These are phyloP conservation scores for Drosophila mayaguana DNA, from an alignment of 2,888 invertebrate species.

Conservation along the genomic window DNA sequence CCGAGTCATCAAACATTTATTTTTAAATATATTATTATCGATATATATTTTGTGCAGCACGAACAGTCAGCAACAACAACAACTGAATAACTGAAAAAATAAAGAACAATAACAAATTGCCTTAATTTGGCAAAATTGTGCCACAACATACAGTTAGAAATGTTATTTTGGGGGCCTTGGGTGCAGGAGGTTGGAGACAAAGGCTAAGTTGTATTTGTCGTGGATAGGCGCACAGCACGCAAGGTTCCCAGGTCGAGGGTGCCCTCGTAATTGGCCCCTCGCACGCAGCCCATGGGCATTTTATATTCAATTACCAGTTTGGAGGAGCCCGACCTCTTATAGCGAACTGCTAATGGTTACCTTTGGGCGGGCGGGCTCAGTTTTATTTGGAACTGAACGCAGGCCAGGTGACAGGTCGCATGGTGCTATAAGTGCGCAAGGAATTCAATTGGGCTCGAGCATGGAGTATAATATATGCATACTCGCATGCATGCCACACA, in stretches of 20 bases:
- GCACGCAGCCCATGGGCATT: slow-evolving; percentile 63
- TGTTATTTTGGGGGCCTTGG: background rate
- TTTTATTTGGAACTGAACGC: slow-evolving; percentile 41
- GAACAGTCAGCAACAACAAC: slow-evolving; percentile 18
- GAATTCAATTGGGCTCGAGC: slow-evolving; percentile 29
- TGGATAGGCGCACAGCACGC: slow-evolving; percentile 66
- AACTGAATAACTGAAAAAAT: slow-evolving; percentile 18
- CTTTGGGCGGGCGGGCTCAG: slow-evolving; percentile 54
- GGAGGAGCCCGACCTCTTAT: slow-evolving; percentile 20
- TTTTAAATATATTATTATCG: slow-evolving; percentile 31
- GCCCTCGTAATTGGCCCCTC: slow-evolving; percentile 60
- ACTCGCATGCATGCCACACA: background rate
- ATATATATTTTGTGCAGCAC: slow-evolving; percentile 38
- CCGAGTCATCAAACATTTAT: slow-evolving; percentile 21
- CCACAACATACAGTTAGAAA: slow-evolving; percentile 24
- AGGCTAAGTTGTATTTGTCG: background rate
- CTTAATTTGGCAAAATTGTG: slow-evolving; percentile 64
- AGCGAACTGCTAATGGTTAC: slow-evolving; percentile 67
- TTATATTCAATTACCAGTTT: slow-evolving; percentile 72
- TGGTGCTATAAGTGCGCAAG: slow-evolving; percentile 49
- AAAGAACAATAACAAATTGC: slow-evolving; percentile 61
- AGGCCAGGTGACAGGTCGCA: slow-evolving; percentile 56
- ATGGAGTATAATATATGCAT: slow-evolving; percentile 7
- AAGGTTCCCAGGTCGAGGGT: slow-evolving; percentile 35
- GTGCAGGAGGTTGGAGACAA: background rate